Evolutionary conservation across 2,888 invertebrate species (phyloP).

Genomic region (Callosobruchus maculatus): DNA sequence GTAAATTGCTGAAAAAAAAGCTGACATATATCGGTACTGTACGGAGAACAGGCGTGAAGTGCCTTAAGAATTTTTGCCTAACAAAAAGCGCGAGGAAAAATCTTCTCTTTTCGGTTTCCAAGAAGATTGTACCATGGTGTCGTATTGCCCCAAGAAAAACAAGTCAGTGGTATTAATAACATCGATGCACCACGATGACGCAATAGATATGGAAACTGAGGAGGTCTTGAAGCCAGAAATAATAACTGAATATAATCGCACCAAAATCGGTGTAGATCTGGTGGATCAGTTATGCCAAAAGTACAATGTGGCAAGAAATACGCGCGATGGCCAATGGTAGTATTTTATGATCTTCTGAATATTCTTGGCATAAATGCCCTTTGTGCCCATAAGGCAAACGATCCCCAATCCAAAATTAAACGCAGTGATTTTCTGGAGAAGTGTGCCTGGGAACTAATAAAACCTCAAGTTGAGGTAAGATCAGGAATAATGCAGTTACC

Average conservation of each 20-base stretch:
- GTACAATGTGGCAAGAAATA: not conserved
- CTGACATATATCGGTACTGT: conserved; percentile 3
- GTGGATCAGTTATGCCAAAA: not conserved
- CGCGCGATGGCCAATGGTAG: not conserved
- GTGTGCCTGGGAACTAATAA: not conserved
- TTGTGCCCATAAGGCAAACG: not conserved
- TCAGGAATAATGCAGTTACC: no score
- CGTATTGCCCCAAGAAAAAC: conserved; percentile 3
- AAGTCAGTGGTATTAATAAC: not conserved
- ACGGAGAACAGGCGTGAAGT: conserved; percentile 2
- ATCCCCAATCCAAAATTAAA: not conserved
- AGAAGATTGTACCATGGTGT: conserved; percentile 3
- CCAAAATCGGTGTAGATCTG: not conserved
- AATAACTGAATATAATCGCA: not conserved
- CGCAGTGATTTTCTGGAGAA: not conserved
- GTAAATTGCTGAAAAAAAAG: conserved; percentile 20
- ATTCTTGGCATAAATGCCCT: not conserved
- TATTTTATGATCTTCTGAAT: not conserved
- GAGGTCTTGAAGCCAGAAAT: not conserved
- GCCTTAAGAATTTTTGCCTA: not conserved
- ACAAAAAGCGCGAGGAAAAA: not conserved
- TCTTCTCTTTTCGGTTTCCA: conserved; percentile 1
- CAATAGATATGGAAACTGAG: not conserved
- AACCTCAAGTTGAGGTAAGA: not conserved
- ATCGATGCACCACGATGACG: conserved; percentile 4